Conservation (phyloP, 2,797 vertebrate species). For the Poliocrania exsul region DNA sequence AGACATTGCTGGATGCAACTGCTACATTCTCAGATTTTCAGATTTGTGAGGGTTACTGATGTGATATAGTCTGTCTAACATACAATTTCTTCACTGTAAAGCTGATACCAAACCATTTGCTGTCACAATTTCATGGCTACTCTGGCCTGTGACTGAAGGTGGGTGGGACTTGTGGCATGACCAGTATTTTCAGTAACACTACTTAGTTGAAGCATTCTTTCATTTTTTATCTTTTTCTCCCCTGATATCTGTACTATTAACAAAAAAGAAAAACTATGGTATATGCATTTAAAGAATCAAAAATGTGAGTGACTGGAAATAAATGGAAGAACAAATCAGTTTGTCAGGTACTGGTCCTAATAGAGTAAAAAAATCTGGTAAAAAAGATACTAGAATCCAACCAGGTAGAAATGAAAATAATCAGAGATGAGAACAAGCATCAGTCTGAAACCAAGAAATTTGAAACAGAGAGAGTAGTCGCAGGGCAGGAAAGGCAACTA, state of each 20-base stretch:
- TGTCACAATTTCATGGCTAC: not conserved
- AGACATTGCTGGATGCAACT: not conserved
- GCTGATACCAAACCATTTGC: not conserved
- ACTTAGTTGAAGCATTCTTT: not conserved
- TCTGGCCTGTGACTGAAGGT: not conserved
- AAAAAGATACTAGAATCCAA: not conserved
- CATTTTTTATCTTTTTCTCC: accelerated
- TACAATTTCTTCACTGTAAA: not conserved
- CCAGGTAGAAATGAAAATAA: not conserved
- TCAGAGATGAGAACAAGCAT: not conserved
- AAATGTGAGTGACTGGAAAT: not conserved
- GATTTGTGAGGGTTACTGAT: not conserved
- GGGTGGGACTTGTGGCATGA: too few relatives aligned
- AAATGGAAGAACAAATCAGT: not conserved
- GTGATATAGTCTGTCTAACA: not conserved
- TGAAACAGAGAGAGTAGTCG: not conserved
- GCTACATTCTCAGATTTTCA: not conserved
- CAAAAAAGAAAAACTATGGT: not conserved
- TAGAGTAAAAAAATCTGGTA: not conserved
- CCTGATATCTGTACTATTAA: not conserved
- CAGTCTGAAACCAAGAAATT: not conserved
- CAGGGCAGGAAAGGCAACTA: not conserved
- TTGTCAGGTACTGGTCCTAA: not conserved
- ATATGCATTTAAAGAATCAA: not conserved
- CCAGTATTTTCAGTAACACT: not conserved